These are phyloP conservation scores for Hippocampus comes DNA, from an alignment of 2,113 vertebrate species.

Conservation along the genomic window DNA sequence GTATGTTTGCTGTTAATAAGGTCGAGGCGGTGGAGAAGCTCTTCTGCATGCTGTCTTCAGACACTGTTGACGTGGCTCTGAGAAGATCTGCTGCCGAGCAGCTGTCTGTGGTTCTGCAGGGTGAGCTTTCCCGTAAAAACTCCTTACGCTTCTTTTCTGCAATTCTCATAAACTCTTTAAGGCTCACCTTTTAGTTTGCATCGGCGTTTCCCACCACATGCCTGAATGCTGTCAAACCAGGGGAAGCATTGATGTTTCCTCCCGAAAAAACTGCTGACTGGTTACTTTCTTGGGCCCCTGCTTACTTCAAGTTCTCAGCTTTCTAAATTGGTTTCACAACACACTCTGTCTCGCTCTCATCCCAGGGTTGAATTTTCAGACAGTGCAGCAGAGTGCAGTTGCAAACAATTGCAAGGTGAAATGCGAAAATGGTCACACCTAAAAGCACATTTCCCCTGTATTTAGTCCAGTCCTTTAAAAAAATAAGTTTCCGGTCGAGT, in stretches of 20 bases:
- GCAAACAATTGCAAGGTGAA: background rate
- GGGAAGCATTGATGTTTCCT: background rate
- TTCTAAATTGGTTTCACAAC: slow-evolving; percentile 5
- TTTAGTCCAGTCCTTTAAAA: too few species aligned
- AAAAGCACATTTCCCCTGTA: too few species aligned
- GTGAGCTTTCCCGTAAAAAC: slow-evolving; percentile 63
- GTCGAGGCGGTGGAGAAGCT: slow-evolving; percentile 87
- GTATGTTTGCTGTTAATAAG: slow-evolving; percentile 61
- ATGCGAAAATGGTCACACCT: too few species aligned
- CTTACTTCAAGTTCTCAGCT: background rate
- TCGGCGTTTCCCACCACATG: background rate
- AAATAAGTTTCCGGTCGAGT: too few species aligned
- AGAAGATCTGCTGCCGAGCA: slow-evolving; percentile 90
- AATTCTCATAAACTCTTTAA: slow-evolving; percentile 1
- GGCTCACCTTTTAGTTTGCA: background rate
- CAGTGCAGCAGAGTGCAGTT: slow-evolving; percentile 3
- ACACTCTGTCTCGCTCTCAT: background rate
- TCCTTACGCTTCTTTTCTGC: background rate
- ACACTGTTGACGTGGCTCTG: slow-evolving; percentile 80
- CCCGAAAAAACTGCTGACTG: slow-evolving; percentile 6
- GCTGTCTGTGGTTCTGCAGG: slow-evolving; percentile 87
- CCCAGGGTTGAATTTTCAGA: background rate
- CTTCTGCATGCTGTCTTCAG: slow-evolving; percentile 81
- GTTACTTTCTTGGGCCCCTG: background rate
- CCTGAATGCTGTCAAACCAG: background rate